Evolutionary conservation across 2,797 vertebrate species (phyloP), one percentile per base, ranked within the genome.

Genomic region (Tachyglossus aculeatus): DNA sequence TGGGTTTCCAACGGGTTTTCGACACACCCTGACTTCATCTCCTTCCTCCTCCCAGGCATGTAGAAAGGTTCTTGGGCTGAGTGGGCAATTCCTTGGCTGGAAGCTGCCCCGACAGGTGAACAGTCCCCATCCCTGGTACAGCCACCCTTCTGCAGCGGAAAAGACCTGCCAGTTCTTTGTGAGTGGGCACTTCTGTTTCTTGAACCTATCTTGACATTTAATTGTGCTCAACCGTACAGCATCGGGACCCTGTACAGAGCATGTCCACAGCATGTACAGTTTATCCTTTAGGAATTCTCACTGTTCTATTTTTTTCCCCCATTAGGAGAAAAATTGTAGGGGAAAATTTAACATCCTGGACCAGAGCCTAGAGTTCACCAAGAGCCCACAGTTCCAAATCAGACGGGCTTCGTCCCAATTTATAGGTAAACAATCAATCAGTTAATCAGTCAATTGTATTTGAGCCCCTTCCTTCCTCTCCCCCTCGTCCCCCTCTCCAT

Each of bases 21-120:
- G n/a, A n/a, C n/a, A n/a, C n/a, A n/a, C n/a, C n/a, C n/a, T n/a
- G n/a, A n/a, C n/a, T n/a, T n/a, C n/a, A n/a, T n/a, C n/a, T n/a
- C n/a, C n/a, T 34, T 19, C n/a, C 16, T 43, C 51, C 39, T 67
- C 66, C 63, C 4, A 32, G 4, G 15, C 21, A 5, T 19, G 7
- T 47, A 53, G n/a, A 43, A 54, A 50, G 63, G 69, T 77, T 45
- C 47, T 84, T 47, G 58, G 24, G 24, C 21, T 77, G 33, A 78
- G 79, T 59, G 64, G 81, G 53, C 65, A 51, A 19, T 84, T 88
- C 43, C 70, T 89, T 60, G 86, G 86, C 16, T 89, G 88, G 88
- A 73, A 74, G 61, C 70, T 84, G 10, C 86, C 88, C 1, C 70
- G 9, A 32, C 76, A 76, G 70, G 71, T 87, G 1, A 75, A 67